phyloP scores from a whole-genome alignment of 2,113 vertebrate species.

The Oryzias woworae region DNA sequence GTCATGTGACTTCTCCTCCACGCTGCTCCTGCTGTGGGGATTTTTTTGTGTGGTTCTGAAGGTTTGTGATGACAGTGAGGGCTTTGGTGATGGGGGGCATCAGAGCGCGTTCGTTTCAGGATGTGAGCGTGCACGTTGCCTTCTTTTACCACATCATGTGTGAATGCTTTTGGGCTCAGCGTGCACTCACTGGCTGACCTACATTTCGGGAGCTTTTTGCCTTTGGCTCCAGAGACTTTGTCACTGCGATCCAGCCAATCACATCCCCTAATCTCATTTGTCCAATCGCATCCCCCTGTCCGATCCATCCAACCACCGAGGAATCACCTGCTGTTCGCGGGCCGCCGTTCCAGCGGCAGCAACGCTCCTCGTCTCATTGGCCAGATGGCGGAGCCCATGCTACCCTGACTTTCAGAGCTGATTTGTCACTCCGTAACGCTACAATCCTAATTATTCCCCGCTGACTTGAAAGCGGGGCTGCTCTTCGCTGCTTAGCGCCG shows the following conservation, averaged over 20 bases:
- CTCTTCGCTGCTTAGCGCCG: slow-evolving; percentile 25
- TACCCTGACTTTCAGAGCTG: slow-evolving; percentile 30
- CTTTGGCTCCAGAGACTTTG: slow-evolving; percentile 47
- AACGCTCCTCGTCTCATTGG: slow-evolving; percentile 13
- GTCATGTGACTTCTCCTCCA: slow-evolving; percentile 29
- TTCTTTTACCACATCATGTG: slow-evolving; percentile 42
- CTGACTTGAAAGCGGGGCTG: slow-evolving; percentile 27
- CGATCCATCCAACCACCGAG: slow-evolving; percentile 17
- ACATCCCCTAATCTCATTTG: slow-evolving; percentile 29
- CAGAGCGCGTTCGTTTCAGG: slow-evolving; percentile 9
- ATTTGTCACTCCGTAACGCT: slow-evolving; percentile 9
- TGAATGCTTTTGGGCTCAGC: slow-evolving; percentile 41
- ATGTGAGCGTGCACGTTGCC: slow-evolving; percentile 16
- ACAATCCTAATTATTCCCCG: slow-evolving; percentile 32
- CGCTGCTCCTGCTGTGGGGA: not conserved
- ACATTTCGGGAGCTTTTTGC: slow-evolving; percentile 53
- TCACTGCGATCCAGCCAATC: slow-evolving; percentile 57
- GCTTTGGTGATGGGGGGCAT: slow-evolving; percentile 13
- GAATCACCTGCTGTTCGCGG: not conserved
- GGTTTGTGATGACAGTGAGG: slow-evolving; percentile 38
- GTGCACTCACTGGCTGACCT: slow-evolving; percentile 53
- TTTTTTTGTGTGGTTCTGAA: slow-evolving; percentile 20
- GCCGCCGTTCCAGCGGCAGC: not conserved
- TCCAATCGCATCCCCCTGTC: slow-evolving; percentile 27
- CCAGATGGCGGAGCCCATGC: slow-evolving; percentile 2